Evolutionary conservation across 2,888 invertebrate species (phyloP), one percentile per base, ranked within the genome.

Genomic region (Heterodera filipjevi): DNA sequence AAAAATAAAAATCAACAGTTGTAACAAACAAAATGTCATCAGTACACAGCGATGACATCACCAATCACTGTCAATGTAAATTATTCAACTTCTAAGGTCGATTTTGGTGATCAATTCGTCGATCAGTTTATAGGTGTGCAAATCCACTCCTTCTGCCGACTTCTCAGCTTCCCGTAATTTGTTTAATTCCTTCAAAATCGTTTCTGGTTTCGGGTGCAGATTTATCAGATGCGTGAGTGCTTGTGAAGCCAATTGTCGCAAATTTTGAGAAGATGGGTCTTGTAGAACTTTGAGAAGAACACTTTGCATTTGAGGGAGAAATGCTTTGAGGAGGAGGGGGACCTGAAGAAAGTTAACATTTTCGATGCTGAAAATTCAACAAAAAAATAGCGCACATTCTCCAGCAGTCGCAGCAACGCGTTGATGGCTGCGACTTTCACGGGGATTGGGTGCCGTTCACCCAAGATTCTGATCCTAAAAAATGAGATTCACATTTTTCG

Each of bases 301-400:
- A 2, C 97, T 97, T 92, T 98, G 98, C 64, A 99, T 92, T 91
- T 99, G 99, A 2, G 99, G 98, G 87, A 98, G 92, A 91, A 99
- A 99, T 90, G 98, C 97, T 90, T 96, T 96, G 90, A 99, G 91
- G 93, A 95, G 94, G 59, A 93, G 93, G 70, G 96, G 96, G 82
- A 96, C 96, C 94, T 94, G 89, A 39, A 39, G 33, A 3, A 71
- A 66, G 22, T n/a, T n/a, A n/a, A n/a, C n/a, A n/a, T n/a, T n/a
- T n/a, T n/a, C n/a, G n/a, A n/a, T n/a, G n/a, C n/a, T 39, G 39
- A 2, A 6, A 39, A 6, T 39, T 12, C 2, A 39, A 39, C 39
- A 32, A 22, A 19, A 53, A 74, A 46, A 46, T 22, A 22, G 19
- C 76, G 22, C 3, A 94, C 95, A 92, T 97, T 98, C 49, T 93